These are phyloP conservation scores for Drosophila miranda DNA, from an alignment of 1,140 invertebrate genomes.

Conservation along the genomic window DNA sequence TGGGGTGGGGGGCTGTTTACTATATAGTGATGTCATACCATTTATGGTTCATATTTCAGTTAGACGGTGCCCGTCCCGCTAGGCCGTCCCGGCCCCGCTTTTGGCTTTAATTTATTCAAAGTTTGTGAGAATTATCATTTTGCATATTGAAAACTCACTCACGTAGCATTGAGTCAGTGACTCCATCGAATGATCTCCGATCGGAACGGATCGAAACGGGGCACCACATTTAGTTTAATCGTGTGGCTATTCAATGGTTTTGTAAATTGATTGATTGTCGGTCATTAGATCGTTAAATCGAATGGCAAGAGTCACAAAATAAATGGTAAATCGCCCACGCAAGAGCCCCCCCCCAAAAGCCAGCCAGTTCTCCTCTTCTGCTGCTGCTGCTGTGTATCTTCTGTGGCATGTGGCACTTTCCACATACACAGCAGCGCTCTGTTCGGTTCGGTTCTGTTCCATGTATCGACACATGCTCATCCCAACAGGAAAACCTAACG, in stretches of 20 bases:
- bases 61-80: constrained; percentile 35
- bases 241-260: constrained; percentile 31
- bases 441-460: constrained; percentile 5
- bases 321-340: constrained; percentile 21
- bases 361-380: constrained; percentile 1
- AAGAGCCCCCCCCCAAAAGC: background rate
- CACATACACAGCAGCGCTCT: background rate
- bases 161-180: constrained; percentile 55
- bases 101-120: constrained; percentile 48
- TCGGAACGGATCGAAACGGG: constrained; percentile 33
- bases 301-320: background rate
- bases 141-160: constrained; percentile 66
- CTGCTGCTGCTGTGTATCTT: background rate
- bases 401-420: constrained; percentile 20
- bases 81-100: background rate
- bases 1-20: constrained; percentile 17
- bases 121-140: constrained; percentile 36
- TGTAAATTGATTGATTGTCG: constrained; percentile 40
- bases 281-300: constrained; percentile 1
- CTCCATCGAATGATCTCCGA: constrained; percentile 21
- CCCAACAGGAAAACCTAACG: constrained; percentile 79
- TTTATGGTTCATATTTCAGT: constrained; percentile 80
- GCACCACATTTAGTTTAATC: constrained; percentile 37
- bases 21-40: constrained; percentile 72
- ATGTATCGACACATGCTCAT: constrained; percentile 66